Evolutionary conservation across 1,140 invertebrate species (phyloP), one percentile per base, ranked within the genome.

Genomic region (Tetranychus urticae): DNA sequence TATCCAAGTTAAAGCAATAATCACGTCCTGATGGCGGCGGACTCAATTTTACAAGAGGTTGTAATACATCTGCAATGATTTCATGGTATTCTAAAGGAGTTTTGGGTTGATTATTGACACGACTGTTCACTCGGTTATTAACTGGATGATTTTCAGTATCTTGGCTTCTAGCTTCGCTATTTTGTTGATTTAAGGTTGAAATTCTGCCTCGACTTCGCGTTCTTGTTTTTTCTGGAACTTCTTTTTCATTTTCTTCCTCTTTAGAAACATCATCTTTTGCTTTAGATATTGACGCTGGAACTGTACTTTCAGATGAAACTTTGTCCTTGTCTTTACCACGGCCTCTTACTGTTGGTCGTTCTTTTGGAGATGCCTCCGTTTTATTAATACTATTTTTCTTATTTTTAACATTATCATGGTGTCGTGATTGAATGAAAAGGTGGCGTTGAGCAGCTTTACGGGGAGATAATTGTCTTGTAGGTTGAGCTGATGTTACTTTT

Each of bases 1-100:
- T 83, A 67, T 79, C 78, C 59, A 90, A 72, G 68, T 84, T 84
- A 72, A 87, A 90, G 56, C 78, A 78, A 71, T 85, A 91, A 70
- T 90, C 88, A 65, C 80, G 78, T 64, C 82, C 81, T 46, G 77
- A 80, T 14, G 83, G 79, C 14, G 86, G 83, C 34, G 86, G 85
- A 73, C 82, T 87, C 64, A 90, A 72, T 66, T 80, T 76, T 54
- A 86, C 69, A 58, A 89, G 77, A 58, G 82, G 80, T 56, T 80
- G 76, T 68, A 80, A 80, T 70, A 80, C 84, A 58, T 64, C 63
- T 2, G 63, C 10, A n/a, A 42, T 58, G 12, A 46, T 42, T 39
- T 46, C 42, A 6, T 58, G 13, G 12, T 42, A 12, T 14, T 45
- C 33, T 1, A 42, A 23, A 58, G 42, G 23, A 58, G 35, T 14